Evolutionary conservation across 1,140 invertebrate species (phyloP), one percentile per base, ranked within the genome.

Genomic region (Rhyacophila brunnea): DNA sequence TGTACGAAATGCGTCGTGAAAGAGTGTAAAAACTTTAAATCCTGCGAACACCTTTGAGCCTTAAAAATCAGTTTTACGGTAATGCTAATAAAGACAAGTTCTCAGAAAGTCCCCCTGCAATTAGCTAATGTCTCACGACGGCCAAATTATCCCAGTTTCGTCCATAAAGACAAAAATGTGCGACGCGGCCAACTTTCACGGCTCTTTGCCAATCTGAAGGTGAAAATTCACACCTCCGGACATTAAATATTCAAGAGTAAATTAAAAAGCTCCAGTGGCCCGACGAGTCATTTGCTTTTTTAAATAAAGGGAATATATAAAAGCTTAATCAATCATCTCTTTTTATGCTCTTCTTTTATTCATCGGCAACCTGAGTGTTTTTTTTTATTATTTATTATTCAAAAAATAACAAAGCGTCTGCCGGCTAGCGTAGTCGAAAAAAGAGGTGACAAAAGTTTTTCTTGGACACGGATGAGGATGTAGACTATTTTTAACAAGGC

Each of bases 241-340:
- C 56, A 49, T 60, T 60, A 60, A 60, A 60, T 54, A 63, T 63
- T 63, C 56, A 49, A 11, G 17, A 35, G 43, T 20, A 54, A 58
- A 63, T 63, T 63, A 63, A 63, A 63, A 63, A 63, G 34, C 56
- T 48, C 23, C 49, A 13, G 38, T 43, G 23, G 45, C 61, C 61
- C 58, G 61, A 20, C 38, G 18, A 63, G 49, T 63, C 61, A 52
- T 58, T 59, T 50, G 55, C 55, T 58, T 47, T 56, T 64, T 59
- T 59, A 64, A 59, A 64, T 64, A 64, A 59, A 59, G 52, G 52
- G 61, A 59, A 64, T 59, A 56, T 38, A 64, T 59, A 59, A 64
- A 64, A 64, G 57, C 61, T 59, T 64, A 64, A 64, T 64, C 61
- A 64, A 64, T 64, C 61, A 59, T 64, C 56, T 28, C 60, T 38